These are phyloP conservation scores for Virgularia gustaviana DNA, from an alignment of 92 coral and sea anemone species.

Conservation along the genomic window DNA sequence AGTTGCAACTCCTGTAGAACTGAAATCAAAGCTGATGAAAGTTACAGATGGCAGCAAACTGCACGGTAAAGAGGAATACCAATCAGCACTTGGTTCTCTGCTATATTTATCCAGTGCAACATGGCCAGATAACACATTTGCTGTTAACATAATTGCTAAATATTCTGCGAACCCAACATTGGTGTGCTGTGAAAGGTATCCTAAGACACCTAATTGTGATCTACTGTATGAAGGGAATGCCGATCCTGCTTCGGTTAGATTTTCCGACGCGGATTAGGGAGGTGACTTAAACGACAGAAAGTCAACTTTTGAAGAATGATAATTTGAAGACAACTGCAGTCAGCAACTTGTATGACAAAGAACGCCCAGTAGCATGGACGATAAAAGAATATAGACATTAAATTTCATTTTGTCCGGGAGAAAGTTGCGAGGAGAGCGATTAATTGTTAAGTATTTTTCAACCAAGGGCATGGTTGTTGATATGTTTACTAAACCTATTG, in stretches of 20 bases:
- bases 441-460: conserved; percentile 14
- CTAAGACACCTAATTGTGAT: too few relatives aligned
- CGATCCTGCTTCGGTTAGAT: too few relatives aligned
- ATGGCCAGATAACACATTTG: background rate
- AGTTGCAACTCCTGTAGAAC: background rate
- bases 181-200: background rate
- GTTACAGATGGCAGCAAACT: background rate
- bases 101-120: background rate
- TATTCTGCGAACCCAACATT: background rate
- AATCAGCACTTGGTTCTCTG: background rate
- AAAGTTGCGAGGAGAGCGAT: too few relatives aligned
- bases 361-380: too few relatives aligned
- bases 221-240: too few relatives aligned
- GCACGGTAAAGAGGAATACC: background rate
- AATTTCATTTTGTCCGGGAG: too few relatives aligned
- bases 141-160: background rate
- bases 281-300: too few relatives aligned
- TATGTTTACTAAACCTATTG: conserved; percentile 25
- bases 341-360: too few relatives aligned
- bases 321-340: too few relatives aligned
- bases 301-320: too few relatives aligned
- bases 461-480: conserved; percentile 27
- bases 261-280: too few relatives aligned
- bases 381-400: too few relatives aligned
- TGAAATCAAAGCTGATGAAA: background rate